Base-by-base conservation (phyloP, 1,140 invertebrate genomes). In the Penaeus japonicus region DNA sequence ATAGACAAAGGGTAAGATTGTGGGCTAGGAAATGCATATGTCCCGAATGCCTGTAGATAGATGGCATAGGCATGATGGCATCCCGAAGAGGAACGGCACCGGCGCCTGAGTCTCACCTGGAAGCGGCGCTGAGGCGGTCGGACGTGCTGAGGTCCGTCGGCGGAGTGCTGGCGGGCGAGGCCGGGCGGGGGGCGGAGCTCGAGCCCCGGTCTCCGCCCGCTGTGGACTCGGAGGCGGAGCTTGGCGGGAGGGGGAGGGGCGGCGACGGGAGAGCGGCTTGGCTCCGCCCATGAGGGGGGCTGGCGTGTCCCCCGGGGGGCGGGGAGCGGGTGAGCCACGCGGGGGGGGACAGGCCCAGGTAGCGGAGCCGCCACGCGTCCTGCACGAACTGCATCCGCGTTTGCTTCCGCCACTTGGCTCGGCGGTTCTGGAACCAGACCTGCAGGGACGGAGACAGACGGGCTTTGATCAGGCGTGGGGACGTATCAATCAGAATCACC, bases 371-470 rank as follows among this genome's bases (percentile, higher is more conserved):
- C 90, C 90, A 90, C 12, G 90, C 90, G 47, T 90, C 90, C 53
- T 90, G 90, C 24, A 90, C 88, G 81, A 90, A 90, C 79, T 90
- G 90, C 90, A 90, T 90, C 53, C 90, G 70, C 0, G 90, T 90
- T n/a, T 90, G 96, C 93, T 99, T 99, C 22, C 98, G 94, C 98
- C 98, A 99, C 92, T 99, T 99, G 17, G 98, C 98, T 85, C 98
- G 94, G 89, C 98, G 94, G 91, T 95, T 95, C 92, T 95, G 94
- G 91, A 94, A 94, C 94, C 94, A 94, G 82, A 94, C 93, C 92
- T 99, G 98, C 1, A n/a, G 98, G 77, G 30, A 47, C 1, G 82
- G 15, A n/a, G 55, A 77, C 24, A 15, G 32, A 39, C 15, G 35
- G 53, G 20, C 30, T 22, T 30, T 10, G 32, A 73, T 30, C 20